Conservation (phyloP, 2,113 vertebrate genomes). For the Setophaga petechia region DNA sequence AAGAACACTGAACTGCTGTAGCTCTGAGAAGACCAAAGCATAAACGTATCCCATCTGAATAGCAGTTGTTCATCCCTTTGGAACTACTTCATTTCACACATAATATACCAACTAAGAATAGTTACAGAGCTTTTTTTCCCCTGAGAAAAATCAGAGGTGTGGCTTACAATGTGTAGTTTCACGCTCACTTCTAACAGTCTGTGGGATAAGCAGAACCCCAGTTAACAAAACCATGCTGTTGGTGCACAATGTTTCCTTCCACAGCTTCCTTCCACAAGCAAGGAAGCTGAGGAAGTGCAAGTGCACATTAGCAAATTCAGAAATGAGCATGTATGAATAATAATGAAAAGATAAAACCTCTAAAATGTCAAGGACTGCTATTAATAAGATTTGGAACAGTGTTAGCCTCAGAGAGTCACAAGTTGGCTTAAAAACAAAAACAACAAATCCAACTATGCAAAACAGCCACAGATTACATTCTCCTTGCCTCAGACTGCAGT, state of each 20-base stretch:
- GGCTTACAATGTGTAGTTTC: not conserved
- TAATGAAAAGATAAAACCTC: constrained; percentile 9
- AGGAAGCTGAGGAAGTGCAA: not conserved
- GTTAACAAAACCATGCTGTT: not conserved
- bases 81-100: constrained; percentile 16
- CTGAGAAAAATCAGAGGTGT: not conserved
- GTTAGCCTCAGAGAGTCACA: not conserved
- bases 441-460: constrained; percentile 19
- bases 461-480: constrained; percentile 20
- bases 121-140: not conserved
- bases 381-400: not conserved
- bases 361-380: constrained; percentile 1
- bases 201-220: not conserved
- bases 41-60: not conserved
- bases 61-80: not conserved
- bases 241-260: not conserved
- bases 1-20: not conserved
- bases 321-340: not conserved
- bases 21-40: not conserved
- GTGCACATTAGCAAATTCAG: not conserved
- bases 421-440: constrained; percentile 6
- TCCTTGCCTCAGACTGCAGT: not conserved
- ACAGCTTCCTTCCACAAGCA: not conserved
- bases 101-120: constrained; percentile 14
- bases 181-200: not conserved